Conservation (phyloP, 1,140 invertebrate species). For the Cydia strobilella region DNA sequence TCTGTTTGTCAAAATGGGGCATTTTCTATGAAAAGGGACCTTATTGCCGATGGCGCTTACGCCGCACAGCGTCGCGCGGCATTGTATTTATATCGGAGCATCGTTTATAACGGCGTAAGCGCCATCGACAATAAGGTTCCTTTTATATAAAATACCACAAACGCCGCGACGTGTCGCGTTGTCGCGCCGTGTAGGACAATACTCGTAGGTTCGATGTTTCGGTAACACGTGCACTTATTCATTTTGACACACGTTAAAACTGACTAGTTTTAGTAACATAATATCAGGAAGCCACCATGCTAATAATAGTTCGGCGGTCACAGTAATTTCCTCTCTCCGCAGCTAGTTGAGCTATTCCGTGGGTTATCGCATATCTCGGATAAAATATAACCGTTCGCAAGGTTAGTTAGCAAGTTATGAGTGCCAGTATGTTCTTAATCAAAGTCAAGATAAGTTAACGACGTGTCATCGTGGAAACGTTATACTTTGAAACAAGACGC, state of each 20-base stretch:
- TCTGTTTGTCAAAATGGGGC: too few relatives aligned
- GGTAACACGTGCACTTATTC: background rate
- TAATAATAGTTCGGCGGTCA: slow-evolving; percentile 12
- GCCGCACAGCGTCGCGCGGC: too few relatives aligned
- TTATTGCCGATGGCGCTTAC: too few relatives aligned
- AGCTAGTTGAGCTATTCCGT: background rate
- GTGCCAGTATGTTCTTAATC: background rate
- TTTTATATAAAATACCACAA: too few relatives aligned
- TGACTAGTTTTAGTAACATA: background rate
- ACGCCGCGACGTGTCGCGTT: too few relatives aligned
- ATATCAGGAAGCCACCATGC: background rate
- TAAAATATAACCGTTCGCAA: slow-evolving; percentile 1
- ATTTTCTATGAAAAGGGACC: too few relatives aligned
- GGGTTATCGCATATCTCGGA: slow-evolving; percentile 15
- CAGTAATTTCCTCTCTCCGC: slow-evolving; percentile 12
- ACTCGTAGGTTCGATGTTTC: background rate
- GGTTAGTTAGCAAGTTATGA: slow-evolving; percentile 14
- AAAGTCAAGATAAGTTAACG: slow-evolving; percentile 10
- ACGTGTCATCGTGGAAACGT: slow-evolving; percentile 1
- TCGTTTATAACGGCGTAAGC: too few relatives aligned
- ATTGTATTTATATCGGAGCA: too few relatives aligned
- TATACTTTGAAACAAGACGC: slow-evolving; percentile 11
- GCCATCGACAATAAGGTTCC: too few relatives aligned
- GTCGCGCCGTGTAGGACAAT: background rate
- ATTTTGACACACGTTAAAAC: background rate